Conservation (phyloP, 2,888 invertebrate genomes). For the Hymenopus coronatus region DNA sequence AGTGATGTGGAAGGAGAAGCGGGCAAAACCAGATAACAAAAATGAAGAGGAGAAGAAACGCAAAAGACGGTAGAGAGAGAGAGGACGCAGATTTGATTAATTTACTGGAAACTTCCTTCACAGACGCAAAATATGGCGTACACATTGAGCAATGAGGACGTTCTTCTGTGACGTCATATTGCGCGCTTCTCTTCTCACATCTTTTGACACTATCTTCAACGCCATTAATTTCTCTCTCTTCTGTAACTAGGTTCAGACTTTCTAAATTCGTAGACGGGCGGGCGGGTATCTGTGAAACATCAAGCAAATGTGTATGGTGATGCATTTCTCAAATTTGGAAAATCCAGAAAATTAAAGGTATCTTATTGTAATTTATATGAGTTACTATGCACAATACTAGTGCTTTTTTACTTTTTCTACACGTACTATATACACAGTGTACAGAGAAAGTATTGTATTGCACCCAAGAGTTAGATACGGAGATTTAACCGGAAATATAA, state of each 20-base stretch:
- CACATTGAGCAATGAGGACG: background rate
- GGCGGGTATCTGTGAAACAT: background rate
- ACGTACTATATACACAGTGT: too few relatives aligned
- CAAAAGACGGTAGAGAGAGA: background rate
- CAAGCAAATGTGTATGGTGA: too few relatives aligned
- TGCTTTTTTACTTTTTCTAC: too few relatives aligned
- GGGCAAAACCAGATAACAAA: background rate
- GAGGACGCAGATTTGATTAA: conserved; percentile 4
- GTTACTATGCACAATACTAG: too few relatives aligned
- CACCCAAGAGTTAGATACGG: too few relatives aligned
- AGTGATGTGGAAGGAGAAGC: background rate
- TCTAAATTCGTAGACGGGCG: background rate
- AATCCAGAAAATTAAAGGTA: too few relatives aligned
- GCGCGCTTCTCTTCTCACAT: background rate
- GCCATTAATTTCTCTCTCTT: background rate
- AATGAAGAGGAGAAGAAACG: background rate
- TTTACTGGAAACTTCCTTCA: conserved; percentile 11
- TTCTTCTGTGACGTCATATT: background rate
- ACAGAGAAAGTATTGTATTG: too few relatives aligned
- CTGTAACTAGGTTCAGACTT: background rate
- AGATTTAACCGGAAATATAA: too few relatives aligned
- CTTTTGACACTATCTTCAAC: background rate
- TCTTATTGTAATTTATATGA: too few relatives aligned
- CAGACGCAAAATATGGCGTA: background rate
- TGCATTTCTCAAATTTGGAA: too few relatives aligned